Conservation (phyloP, 2,797 vertebrate genomes). For the Myotis planiceps region DNA sequence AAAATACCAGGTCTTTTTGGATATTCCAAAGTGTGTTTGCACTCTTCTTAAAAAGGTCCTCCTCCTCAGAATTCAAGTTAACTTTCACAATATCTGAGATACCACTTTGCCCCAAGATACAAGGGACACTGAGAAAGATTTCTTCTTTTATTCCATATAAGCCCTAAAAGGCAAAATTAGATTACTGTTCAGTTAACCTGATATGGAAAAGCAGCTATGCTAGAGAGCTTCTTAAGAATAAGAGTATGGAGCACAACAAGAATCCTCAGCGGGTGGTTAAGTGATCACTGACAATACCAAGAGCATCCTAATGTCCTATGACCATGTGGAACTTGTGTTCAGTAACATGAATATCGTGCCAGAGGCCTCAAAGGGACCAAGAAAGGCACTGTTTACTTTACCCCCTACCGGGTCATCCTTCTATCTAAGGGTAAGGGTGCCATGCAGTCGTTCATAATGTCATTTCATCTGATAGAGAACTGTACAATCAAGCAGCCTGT, state of each 20-base stretch:
- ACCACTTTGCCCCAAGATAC: constrained; percentile 93
- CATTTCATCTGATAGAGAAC: constrained; percentile 94
- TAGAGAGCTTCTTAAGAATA: not conserved
- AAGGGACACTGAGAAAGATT: constrained; percentile 95
- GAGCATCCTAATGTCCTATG: constrained; percentile 92
- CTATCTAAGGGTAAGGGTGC: constrained; percentile 91
- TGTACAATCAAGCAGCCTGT: constrained; percentile 94
- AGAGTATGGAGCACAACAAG: not conserved
- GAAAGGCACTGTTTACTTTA: constrained; percentile 93
- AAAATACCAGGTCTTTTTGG: constrained; percentile 96
- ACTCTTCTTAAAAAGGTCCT: constrained; percentile 94
- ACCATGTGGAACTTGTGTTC: constrained; percentile 92
- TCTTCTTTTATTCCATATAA: constrained; percentile 93
- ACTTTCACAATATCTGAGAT: constrained; percentile 95
- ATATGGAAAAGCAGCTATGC: not conserved
- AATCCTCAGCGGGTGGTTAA: not conserved
- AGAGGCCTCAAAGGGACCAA: constrained; percentile 92
- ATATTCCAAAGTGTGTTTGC: constrained; percentile 95
- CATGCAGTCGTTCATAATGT: constrained; percentile 94
- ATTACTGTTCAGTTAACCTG: constrained; percentile 22
- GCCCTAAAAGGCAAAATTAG: constrained; percentile 87
- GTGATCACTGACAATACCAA: not conserved
- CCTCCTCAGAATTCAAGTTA: constrained; percentile 93
- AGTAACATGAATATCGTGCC: constrained; percentile 89
- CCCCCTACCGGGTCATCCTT: constrained; percentile 93